Conservation (phyloP, 2,888 invertebrate species). For the Cheilosia soror region DNA sequence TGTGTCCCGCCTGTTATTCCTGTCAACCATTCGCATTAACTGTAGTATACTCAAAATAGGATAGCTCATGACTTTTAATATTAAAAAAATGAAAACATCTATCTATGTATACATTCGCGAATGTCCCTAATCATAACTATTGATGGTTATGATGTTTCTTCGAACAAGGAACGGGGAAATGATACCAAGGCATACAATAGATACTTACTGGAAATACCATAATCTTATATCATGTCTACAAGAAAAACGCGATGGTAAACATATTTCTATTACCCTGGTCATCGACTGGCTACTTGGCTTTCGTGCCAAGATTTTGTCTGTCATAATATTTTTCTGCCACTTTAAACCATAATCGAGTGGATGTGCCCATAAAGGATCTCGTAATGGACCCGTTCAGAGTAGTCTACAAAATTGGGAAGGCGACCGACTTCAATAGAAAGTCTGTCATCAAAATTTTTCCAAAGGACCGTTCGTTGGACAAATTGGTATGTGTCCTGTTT, state of each 20-base stretch:
- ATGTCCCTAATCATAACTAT: slow-evolving; percentile 33
- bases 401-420: slow-evolving; percentile 40
- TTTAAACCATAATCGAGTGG: slow-evolving; percentile 74
- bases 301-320: slow-evolving; percentile 63
- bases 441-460: slow-evolving; percentile 65
- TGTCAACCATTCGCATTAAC: slow-evolving; percentile 9
- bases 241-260: slow-evolving; percentile 43
- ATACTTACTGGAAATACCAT: slow-evolving; percentile 6
- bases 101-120: neutral
- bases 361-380: slow-evolving; percentile 62
- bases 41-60: neutral
- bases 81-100: slow-evolving; percentile 6
- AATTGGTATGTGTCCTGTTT: slow-evolving; percentile 41
- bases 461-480: slow-evolving; percentile 50
- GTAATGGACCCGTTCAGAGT: slow-evolving; percentile 62
- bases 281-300: slow-evolving; percentile 33
- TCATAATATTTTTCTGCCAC: slow-evolving; percentile 52
- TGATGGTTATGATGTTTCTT: slow-evolving; percentile 3
- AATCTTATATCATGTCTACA: slow-evolving; percentile 4
- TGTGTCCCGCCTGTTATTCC: neutral
- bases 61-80: slow-evolving; percentile 12
- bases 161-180: neutral
- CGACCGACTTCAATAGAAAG: slow-evolving; percentile 44
- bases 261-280: slow-evolving; percentile 40
- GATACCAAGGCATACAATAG: neutral